Conservation (phyloP, 2,113 vertebrate genomes). For the Addax nasomaculatus region DNA sequence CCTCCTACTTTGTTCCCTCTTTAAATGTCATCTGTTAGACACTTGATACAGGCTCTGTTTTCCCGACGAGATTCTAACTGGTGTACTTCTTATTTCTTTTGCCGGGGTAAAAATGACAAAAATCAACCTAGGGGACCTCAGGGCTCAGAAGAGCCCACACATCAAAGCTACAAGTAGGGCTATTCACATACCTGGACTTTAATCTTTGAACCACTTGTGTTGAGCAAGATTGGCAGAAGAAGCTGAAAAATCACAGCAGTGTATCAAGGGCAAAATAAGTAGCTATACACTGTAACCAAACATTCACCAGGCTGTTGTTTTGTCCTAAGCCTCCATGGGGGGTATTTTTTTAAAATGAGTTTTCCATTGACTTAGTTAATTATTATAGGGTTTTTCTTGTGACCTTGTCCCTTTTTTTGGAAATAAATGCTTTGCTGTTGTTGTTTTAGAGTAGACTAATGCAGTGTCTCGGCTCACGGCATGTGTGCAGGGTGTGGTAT, state of each 20-base stretch:
- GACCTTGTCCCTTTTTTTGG: slow-evolving; percentile 61
- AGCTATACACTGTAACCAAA: slow-evolving; percentile 58
- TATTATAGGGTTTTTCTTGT: slow-evolving; percentile 64
- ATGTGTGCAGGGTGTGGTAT: slow-evolving; percentile 19
- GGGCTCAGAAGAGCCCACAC: background rate
- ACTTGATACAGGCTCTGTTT: background rate
- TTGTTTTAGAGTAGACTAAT: slow-evolving; percentile 56
- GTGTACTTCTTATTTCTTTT: background rate
- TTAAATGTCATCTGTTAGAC: background rate
- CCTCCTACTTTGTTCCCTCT: background rate
- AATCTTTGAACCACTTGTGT: slow-evolving; percentile 46
- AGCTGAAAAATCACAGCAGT: slow-evolving; percentile 56
- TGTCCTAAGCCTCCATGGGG: slow-evolving; percentile 64
- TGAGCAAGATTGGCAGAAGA: slow-evolving; percentile 48
- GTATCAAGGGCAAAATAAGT: slow-evolving; percentile 58
- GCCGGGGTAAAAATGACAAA: background rate
- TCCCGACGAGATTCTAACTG: background rate
- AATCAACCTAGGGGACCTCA: background rate
- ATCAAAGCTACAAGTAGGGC: background rate
- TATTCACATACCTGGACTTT: slow-evolving; percentile 41
- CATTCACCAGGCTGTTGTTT: slow-evolving; percentile 59
- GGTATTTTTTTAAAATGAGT: slow-evolving; percentile 60
- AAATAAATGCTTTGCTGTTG: slow-evolving; percentile 60
- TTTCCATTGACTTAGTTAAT: slow-evolving; percentile 73
- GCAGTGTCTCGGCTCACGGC: slow-evolving; percentile 41